These are phyloP conservation scores for Nasonia vitripennis DNA, from an alignment of 1,140 invertebrate genomes.

Conservation along the genomic window DNA sequence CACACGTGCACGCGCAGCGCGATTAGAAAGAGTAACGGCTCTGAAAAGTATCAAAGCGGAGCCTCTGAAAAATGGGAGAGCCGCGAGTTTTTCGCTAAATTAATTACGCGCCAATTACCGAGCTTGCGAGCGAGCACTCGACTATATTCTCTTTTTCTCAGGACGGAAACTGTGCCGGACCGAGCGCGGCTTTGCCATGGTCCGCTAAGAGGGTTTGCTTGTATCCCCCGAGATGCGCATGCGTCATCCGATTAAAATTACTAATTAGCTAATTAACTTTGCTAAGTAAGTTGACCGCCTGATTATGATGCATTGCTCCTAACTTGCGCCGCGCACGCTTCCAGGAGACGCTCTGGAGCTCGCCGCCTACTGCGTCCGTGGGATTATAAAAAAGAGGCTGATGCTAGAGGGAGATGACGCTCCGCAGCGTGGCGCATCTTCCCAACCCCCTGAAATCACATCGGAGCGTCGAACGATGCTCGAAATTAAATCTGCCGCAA, in stretches of 20 bases:
- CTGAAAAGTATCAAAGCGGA: background rate
- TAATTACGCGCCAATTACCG: conserved; percentile 64
- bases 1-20: background rate
- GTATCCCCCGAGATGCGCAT: conserved; percentile 75
- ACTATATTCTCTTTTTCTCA: conserved; percentile 55
- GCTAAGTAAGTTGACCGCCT: conserved; percentile 74
- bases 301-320: conserved; percentile 74
- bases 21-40: too few species aligned
- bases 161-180: conserved; percentile 55
- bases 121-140: conserved; percentile 40
- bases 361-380: background rate
- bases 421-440: background rate
- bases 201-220: conserved; percentile 75
- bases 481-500: conserved; percentile 23
- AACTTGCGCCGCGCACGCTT: conserved; percentile 52
- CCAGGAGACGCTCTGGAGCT: too few species aligned
- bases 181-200: conserved; percentile 52
- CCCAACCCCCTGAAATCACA: background rate
- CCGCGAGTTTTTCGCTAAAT: conserved; percentile 65
- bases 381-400: background rate
- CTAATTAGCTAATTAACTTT: conserved; percentile 76
- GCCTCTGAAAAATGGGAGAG: conserved; percentile 61
- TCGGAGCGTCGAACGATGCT: background rate
- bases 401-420: too few species aligned
- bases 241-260: conserved; percentile 77